Percentiles rank a stretch among this genome's conserved stretches.
Conservation (phyloP, 2,113 vertebrate genomes). For the Microcebus ravelobensis region DNA sequence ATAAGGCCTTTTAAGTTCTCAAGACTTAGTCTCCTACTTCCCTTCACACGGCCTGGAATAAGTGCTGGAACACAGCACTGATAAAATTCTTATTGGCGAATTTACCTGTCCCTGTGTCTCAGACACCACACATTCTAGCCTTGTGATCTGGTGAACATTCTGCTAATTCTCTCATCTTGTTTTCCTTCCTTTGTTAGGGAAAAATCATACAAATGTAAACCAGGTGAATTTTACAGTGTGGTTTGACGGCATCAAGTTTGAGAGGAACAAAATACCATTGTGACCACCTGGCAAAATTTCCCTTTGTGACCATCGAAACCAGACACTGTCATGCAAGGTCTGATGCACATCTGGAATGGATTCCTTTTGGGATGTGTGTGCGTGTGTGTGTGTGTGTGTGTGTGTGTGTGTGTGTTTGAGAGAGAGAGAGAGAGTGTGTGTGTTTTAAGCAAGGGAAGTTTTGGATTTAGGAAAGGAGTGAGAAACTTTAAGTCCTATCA, state of each 20-base stretch:
- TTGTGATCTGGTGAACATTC: background rate
- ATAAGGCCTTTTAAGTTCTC: background rate
- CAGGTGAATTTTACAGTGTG: background rate
- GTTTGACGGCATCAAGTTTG: background rate
- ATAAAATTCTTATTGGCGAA: background rate
- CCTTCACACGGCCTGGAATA: background rate
- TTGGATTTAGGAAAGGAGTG: slow-evolving; percentile 38
- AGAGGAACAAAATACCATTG: background rate
- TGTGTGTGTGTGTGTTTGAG: background rate
- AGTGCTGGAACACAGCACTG: background rate
- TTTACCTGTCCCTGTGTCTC: background rate
- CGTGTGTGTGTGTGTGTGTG: background rate
- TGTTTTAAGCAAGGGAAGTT: slow-evolving; percentile 49
- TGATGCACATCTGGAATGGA: background rate
- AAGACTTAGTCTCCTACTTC: background rate
- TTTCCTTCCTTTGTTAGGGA: background rate
- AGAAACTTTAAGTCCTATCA: slow-evolving; percentile 51
- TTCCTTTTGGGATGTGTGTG: background rate
- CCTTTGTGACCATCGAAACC: background rate
- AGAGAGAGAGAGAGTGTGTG: no score
- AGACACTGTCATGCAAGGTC: background rate
- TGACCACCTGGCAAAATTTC: slow-evolving; percentile 4
- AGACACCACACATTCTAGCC: background rate
- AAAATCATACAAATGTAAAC: background rate
- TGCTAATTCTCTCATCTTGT: background rate